Evolutionary conservation across 2,113 vertebrate genomes (phyloP), one percentile per base, ranked within the genome.

Genomic region (Acanthochromis polyacanthus): DNA sequence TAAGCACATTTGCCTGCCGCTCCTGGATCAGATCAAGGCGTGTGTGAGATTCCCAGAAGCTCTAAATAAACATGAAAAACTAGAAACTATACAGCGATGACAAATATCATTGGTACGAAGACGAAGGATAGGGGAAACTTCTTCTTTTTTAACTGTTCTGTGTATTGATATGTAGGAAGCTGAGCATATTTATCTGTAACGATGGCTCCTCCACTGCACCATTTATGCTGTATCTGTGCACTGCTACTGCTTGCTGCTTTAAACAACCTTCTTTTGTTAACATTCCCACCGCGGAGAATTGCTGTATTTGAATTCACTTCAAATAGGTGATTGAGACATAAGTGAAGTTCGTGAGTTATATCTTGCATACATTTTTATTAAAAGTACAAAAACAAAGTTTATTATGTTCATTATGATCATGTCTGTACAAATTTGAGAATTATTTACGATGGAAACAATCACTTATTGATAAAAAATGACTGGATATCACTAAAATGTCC

Each of bases 41-140:
- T 52, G 28, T 63, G 22, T 58, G 63, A 69, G 16, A 10, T 65
- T 59, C 14, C 46, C 43, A 45, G 52, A 59, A 59, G 69, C 3
- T 45, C 25, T 28, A 17, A 36, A 76, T 46, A 62, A 74, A 75
- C 30, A 30, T 50, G n/a, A 63, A 69, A 30, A 46, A 40, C n/a
- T 30, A 52, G 2, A 8, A 0, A 10, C 45, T 1, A 53, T 64
- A 58, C n/a, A 74, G 40, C 61, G 59, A 55, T 0, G 6, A 36
- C 15, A 32, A 16, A 64, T 30, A 64, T 38, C 36, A 52, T 56
- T 60, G n/a, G 32, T n/a, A 53, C 36, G 12, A 50, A 50, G 22
- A 48, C 0, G 0, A 0, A 2, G 10, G 43, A 10, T 9, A 2
- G 1, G 14, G 36, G 19, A 48, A 56, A 14, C 5, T 2, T 48